These are phyloP conservation scores for Sakesphorus luctuosus DNA, from an alignment of 2,113 vertebrate genomes.

Conservation along the genomic window DNA sequence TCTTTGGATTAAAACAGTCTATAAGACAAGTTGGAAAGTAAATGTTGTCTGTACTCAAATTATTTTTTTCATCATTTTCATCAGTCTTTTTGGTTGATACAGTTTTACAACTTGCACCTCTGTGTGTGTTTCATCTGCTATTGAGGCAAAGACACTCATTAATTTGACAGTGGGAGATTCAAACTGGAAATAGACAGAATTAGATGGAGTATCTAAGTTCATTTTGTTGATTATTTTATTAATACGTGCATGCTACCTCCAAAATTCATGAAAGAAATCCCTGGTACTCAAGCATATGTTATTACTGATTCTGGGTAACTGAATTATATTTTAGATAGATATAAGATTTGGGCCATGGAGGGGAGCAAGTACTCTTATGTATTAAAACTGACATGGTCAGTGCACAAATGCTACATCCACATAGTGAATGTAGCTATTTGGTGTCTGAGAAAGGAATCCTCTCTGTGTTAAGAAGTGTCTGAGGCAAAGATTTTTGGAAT, in stretches of 20 bases:
- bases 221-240: neutral
- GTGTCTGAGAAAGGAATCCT: neutral
- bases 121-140: neutral
- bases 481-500: neutral
- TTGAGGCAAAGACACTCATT: neutral
- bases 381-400: neutral
- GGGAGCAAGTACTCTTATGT: neutral
- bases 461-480: neutral
- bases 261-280: neutral
- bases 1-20: neutral
- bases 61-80: neutral
- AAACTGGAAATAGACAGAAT: neutral
- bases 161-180: neutral
- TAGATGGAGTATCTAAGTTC: neutral
- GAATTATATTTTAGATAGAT: neutral
- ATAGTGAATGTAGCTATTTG: neutral
- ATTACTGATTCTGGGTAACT: neutral
- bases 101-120: neutral
- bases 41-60: neutral
- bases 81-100: neutral
- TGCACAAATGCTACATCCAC: neutral
- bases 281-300: neutral
- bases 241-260: neutral
- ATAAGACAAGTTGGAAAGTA: neutral
- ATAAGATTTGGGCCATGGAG: neutral